Evolutionary conservation across 2,797 vertebrate genomes (phyloP), one percentile per base, ranked within the genome.

Genomic region (Melanitta fusca): DNA sequence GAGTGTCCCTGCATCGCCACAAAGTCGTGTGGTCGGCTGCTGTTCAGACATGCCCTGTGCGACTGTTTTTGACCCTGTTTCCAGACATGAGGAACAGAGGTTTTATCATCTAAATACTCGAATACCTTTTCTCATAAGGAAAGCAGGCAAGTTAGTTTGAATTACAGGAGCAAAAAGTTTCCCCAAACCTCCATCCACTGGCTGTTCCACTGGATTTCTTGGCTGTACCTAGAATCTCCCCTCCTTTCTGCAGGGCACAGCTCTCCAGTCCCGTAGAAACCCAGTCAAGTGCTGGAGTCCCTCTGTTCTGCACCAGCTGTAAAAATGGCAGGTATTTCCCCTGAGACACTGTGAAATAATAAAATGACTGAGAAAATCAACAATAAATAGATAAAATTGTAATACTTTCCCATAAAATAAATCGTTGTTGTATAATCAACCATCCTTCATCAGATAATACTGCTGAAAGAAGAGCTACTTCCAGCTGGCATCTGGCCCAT

Each of bases 401-500:
- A 73, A 60, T 60, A 45, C 21, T 71, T 93, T 75, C 21, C 25
- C 64, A 79, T 32, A 27, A 65, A 77, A 79, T 30, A 74, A 72
- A 43, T 61, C 34, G 6, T 34, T 84, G 14, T 51, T 83, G 89
- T 62, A 74, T 39, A 91, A 89, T 24, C 75, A 71, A 51, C 21
- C n/a, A 47, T 80, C 58, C 41, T 69, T 80, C 66, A 94, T 70
- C 73, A 69, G 87, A 47, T 78, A 89, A 79, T 43, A 65, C 39
- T 61, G 56, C 49, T 90, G 80, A 73, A 62, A n/a, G 34, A 79
- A 86, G 68, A 27, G 39, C 22, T 80, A 30, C 20, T 80, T 57
- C 80, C 85, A 85, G 34, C 53, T 95, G 92, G 70, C 82, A n/a
- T 5, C 34, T 70, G 16, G 81, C 85, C 89, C 45, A 27, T 57